A percentile compares a stretch with the other conserved stretches of the same genome.
Evolutionary conservation across 2,888 invertebrate species (phyloP).

Genomic region (Euproctis similis): DNA sequence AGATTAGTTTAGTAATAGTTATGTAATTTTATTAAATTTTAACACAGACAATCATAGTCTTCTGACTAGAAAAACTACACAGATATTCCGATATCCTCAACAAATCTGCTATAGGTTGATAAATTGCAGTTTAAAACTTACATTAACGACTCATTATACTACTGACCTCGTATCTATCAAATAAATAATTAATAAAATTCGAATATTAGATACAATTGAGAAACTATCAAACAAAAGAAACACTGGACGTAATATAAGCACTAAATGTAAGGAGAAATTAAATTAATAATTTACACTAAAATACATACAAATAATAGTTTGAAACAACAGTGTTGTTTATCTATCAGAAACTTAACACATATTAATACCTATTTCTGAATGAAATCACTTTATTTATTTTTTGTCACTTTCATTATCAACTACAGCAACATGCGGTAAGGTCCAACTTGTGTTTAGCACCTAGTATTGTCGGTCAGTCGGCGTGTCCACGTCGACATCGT

Average conservation of each 20-base stretch:
- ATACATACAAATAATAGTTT: slow-evolving; percentile 62
- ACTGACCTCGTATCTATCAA: slow-evolving; percentile 72
- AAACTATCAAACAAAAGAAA: slow-evolving; percentile 61
- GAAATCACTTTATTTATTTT: slow-evolving; percentile 58
- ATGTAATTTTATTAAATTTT: slow-evolving; percentile 37
- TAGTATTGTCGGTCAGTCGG: slow-evolving; percentile 73
- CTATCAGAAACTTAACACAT: slow-evolving; percentile 65
- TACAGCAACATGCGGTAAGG: slow-evolving; percentile 65
- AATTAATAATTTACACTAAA: slow-evolving; percentile 67
- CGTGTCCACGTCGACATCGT: slow-evolving; percentile 46
- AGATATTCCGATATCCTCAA: slow-evolving; percentile 45
- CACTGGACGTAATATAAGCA: slow-evolving; percentile 67
- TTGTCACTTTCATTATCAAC: slow-evolving; percentile 60
- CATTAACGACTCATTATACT: slow-evolving; percentile 49
- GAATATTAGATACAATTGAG: slow-evolving; percentile 54
- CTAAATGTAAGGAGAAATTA: slow-evolving; percentile 58
- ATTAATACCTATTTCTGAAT: slow-evolving; percentile 64
- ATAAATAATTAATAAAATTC: slow-evolving; percentile 68
- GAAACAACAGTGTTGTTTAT: slow-evolving; percentile 57
- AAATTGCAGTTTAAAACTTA: slow-evolving; percentile 44
- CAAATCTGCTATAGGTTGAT: slow-evolving; percentile 47
- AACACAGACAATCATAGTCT: slow-evolving; percentile 66
- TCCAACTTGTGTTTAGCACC: slow-evolving; percentile 72
- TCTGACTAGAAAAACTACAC: slow-evolving; percentile 68
- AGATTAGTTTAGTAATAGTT: slow-evolving; percentile 22